Evolutionary conservation across 2,888 invertebrate genomes (phyloP).

Genomic region (Ornithoptera alexandrae): DNA sequence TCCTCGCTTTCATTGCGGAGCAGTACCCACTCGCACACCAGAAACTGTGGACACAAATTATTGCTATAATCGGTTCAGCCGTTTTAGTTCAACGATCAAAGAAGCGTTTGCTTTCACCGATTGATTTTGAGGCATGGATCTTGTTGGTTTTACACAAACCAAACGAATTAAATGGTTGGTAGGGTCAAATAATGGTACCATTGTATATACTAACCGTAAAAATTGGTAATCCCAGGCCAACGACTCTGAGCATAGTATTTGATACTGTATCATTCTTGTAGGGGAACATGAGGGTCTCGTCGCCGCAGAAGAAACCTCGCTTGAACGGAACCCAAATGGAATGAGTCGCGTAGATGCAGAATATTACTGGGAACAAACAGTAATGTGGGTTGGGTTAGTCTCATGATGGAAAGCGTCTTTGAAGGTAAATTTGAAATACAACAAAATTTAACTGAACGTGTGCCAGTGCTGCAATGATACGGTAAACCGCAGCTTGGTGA

Average conservation of each 20-base stretch:
- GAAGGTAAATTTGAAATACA: no score
- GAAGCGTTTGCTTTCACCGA: no score
- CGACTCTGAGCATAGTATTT: constrained; percentile 83
- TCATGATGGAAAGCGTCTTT: no score
- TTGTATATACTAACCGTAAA: constrained; percentile 80
- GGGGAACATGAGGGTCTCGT: constrained; percentile 93
- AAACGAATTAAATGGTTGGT: not conserved
- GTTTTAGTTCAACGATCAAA: no score
- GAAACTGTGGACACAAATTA: constrained; percentile 46
- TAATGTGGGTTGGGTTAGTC: no score
- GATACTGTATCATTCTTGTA: constrained; percentile 88
- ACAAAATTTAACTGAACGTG: no score
- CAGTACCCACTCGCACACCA: constrained; percentile 64
- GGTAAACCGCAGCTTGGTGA: no score
- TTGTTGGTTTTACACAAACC: no score
- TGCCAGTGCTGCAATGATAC: no score
- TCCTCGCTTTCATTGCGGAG: constrained; percentile 58
- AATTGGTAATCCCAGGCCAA: constrained; percentile 85
- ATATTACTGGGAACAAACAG: constrained; percentile 46
- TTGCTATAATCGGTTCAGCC: not conserved
- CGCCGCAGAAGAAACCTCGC: constrained; percentile 96
- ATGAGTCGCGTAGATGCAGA: constrained; percentile 44
- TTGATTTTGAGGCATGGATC: no score
- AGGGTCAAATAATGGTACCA: not conserved
- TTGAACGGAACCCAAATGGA: constrained; percentile 80